Base-by-base conservation (phyloP, 2,113 vertebrate genomes). In the Anhinga anhinga region DNA sequence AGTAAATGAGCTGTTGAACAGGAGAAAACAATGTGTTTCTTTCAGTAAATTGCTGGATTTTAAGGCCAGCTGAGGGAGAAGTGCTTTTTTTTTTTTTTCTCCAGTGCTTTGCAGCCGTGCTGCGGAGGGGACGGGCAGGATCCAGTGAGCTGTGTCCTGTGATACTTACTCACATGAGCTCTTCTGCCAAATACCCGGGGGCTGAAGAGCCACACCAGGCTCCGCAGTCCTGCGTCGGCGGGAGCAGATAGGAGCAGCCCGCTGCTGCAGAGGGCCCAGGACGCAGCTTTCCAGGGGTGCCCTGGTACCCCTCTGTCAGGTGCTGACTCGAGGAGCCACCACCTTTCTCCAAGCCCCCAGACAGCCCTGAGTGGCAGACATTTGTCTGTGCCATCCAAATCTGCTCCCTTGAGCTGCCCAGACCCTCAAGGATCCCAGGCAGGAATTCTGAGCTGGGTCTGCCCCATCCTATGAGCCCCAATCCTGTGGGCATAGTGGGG, bases 81-180 rank as follows among this genome's bases (percentile, higher is more conserved):
- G 10, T 4, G 32, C 2, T 42, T 80, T 71, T 22, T 44, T 9
- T 22, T 44, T 9, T 40, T 40, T 21, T 8, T 3, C 19, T 15
- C 5, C 13, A 2, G 45, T 2, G 74, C 16, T 82, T 30, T 21
- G 56, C 32, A 58, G 53, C 32, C 6, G 77, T 0, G 1, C 38
- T 2, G 10, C 7, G 30, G 47, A 47, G 44, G 62, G 66, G 29
- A 29, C 0, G 32, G 63, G 58, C 49, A 30, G 56, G 76, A 29
- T 7, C 30, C 36, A 23, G 52, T 0, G 12, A 78, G 92, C 40
- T 0, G 1, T 17, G 69, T 93, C 96, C 89, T 91, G 90, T 95
- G 94, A 94, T 34, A 13, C 70, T 61, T 7, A 15, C 70, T 94
- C 92, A 94, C 92, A 74, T 94, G 88, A 86, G 88, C 47, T 55